Base-by-base conservation (phyloP, 2,888 invertebrate species). In the Helleia helle region DNA sequence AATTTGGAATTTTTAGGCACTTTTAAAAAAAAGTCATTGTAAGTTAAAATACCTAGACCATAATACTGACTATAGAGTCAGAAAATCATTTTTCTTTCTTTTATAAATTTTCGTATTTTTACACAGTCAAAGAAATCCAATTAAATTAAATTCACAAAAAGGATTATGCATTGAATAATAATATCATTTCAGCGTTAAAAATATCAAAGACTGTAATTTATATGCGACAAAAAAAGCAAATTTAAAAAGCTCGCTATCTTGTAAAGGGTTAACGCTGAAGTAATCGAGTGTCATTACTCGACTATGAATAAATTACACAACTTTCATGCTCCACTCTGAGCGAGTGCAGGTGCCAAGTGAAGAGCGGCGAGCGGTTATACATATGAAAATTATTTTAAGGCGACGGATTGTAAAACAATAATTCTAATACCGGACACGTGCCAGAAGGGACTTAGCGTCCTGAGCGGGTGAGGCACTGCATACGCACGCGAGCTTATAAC, bases 231-330 rank as follows among this genome's bases (percentile, higher is more conserved):
- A 75, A 74, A 72, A 58, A 57, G 70, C 72, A 70, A 71, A 72
- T 76, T 72, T 18, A 63, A 65, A 71, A 65, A 58, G 62, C 51
- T 54, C 62, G 65, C 18, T 31, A 31, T 58, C 55, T 67, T 62
- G 68, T 68, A 73, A 80, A 79, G 79, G 81, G 80, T 76, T 79
- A 69, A 65, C 68, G 70, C 66, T 68, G 62, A 73, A 77, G 76
- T 81, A 80, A 83, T 83, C 81, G 83, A 80, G 81, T 83, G 79
- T 81, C 83, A 83, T 80, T 81, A 83, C 75, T 71, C 60, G 77
- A 74, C 83, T 83, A 83, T 81, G 83, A 81, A 83, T 83, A 83
- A 81, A 81, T 83, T 83, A 81, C 51, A 46, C 52, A 52, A 52
- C 49, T 49, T 49, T 48, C 65, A 64, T 60, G 65, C 59, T 56